Evolutionary conservation across 2,113 vertebrate genomes (phyloP).

Genomic region (Ascaphus truei): DNA sequence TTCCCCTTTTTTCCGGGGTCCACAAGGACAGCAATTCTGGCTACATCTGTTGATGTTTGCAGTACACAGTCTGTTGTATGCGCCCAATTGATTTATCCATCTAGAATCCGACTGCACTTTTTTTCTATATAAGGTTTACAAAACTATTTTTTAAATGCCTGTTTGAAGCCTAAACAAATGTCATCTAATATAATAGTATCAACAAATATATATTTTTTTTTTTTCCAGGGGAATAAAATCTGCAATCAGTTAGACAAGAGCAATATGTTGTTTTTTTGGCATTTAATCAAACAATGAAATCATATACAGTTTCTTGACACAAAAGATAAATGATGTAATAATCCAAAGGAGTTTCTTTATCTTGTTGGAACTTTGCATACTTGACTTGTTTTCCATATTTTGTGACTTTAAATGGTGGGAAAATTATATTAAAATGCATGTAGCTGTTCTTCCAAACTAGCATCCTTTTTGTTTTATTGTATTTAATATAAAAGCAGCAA

Average conservation of each 20-base stretch:
- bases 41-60: too few relatives aligned
- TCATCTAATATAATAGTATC: constrained; percentile 60
- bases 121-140: too few relatives aligned
- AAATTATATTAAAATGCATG: constrained; percentile 90
- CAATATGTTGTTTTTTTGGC: constrained; percentile 83
- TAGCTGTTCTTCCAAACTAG: constrained; percentile 85
- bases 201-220: constrained; percentile 58
- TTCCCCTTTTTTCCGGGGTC: too few relatives aligned
- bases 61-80: too few relatives aligned
- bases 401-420: constrained; percentile 78
- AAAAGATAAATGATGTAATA: constrained; percentile 87
- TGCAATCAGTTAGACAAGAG: constrained; percentile 87
- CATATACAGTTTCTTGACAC: constrained; percentile 77
- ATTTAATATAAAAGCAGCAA: constrained; percentile 94
- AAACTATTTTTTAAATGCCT: constrained; percentile 52
- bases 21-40: too few relatives aligned
- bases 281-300: constrained; percentile 93
- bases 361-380: constrained; percentile 82
- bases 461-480: constrained; percentile 96
- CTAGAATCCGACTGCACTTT: too few relatives aligned
- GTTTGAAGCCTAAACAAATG: constrained; percentile 55
- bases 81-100: too few relatives aligned
- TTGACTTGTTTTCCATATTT: constrained; percentile 82
- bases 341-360: constrained; percentile 82
- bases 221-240: constrained; percentile 71